Evolutionary conservation across 2,797 vertebrate species (phyloP), one percentile per base, ranked within the genome.

Genomic region (Tarsius wallacei): DNA sequence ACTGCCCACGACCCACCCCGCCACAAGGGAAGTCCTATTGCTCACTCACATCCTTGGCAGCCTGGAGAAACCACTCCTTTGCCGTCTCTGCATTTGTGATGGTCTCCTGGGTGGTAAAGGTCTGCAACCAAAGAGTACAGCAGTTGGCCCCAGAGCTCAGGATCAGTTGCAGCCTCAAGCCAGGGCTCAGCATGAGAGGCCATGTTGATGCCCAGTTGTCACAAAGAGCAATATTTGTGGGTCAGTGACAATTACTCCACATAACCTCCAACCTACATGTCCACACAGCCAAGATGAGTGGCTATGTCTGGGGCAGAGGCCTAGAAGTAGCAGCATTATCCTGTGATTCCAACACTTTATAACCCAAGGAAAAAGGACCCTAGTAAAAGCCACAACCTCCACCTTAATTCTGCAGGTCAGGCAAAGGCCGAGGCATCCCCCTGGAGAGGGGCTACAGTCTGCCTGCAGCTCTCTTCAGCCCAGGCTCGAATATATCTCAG

Each of bases 71-170:
- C 99, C 99, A 99, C 57, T 99, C 99, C 98, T 99, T 99, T 11
- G 99, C 99, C 0, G 99, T 99, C 97, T 99, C 99, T 13, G 99
- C 99, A 0, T 99, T 99, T 16, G 99, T 99, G 98, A 99, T 99
- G 2, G 99, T 99, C 98, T 99, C 99, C 95, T 99, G 99, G 13
- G 99, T 99, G 93, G 99, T 99, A 93, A 99, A 99, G 61, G 99
- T 99, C 99, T 99, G 97, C 28, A 77, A 80, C 6, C 0, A 78
- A 21, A 98, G 66, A 87, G 90, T 0, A 89, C 0, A 47, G 82
- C 8, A 7, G 59, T 96, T 4, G 16, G 90, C 11, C 1, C n/a
- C 68, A 7, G 3, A 95, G 63, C 26, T 55, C 59, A 51, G 28
- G 36, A n/a, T 8, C 9, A 0, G n/a, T 1, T 1, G 13, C 2